These are phyloP conservation scores for Thecophora atra DNA, from an alignment of 2,888 invertebrate species.

Conservation along the genomic window DNA sequence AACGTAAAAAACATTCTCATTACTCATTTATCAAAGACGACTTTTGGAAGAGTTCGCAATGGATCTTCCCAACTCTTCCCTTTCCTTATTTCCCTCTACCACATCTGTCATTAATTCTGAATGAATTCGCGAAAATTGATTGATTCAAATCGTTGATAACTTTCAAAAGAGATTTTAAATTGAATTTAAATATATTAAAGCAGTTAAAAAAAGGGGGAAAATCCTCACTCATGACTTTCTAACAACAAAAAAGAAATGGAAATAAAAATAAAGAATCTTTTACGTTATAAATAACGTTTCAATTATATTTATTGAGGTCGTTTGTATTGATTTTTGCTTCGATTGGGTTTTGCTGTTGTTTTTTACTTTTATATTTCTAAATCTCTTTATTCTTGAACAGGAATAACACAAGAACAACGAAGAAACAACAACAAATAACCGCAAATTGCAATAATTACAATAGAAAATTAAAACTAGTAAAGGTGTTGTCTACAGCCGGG, in stretches of 20 bases:
- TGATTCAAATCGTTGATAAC: no score
- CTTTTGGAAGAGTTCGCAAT: not conserved
- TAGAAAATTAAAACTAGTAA: no score
- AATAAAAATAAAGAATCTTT: no score
- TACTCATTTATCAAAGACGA: not conserved
- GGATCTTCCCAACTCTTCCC: no score
- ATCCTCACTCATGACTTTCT: no score
- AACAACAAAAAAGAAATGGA: no score
- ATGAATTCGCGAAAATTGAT: no score
- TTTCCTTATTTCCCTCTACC: no score
- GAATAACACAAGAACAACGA: conserved; percentile 3
- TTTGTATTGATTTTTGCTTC: conserved; percentile 25
- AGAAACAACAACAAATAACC: conserved; percentile 3
- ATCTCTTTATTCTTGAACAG: conserved; percentile 9
- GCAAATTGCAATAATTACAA: conserved; percentile 15
- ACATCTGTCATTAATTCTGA: no score
- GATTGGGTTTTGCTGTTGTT: not conserved
- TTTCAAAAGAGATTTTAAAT: no score
- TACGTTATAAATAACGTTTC: conserved; percentile 30
- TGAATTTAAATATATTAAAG: not conserved
- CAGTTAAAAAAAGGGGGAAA: not conserved
- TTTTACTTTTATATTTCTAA: not conserved
- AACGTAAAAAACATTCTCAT: not conserved
- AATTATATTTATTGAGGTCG: conserved; percentile 31
- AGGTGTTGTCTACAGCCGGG: no score